Percentiles rank a stretch among this genome's conserved stretches.
Evolutionary conservation across 2,113 vertebrate species (phyloP).

Genomic region (Pontoporia blainvillei): DNA sequence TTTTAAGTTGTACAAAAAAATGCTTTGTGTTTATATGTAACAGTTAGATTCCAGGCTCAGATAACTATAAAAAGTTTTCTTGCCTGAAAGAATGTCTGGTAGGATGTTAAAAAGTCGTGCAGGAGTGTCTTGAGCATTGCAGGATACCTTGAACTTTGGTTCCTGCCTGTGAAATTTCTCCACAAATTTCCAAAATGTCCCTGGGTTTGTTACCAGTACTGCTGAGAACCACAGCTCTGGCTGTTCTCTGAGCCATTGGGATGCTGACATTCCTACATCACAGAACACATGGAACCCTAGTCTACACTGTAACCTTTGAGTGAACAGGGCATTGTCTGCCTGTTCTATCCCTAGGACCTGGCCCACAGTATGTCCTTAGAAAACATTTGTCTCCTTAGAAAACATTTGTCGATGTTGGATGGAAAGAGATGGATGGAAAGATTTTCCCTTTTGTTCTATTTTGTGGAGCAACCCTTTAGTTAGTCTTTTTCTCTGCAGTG

Average conservation of each 20-base stretch:
- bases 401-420: background rate
- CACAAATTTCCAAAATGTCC: background rate
- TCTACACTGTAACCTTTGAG: background rate
- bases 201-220: background rate
- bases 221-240: background rate
- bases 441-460: slow-evolving; percentile 15
- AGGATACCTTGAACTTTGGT: background rate
- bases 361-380: background rate
- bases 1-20: background rate
- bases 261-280: background rate
- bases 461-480: background rate
- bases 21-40: background rate
- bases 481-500: background rate
- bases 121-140: background rate
- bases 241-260: background rate
- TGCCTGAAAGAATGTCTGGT: background rate
- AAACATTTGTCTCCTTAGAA: slow-evolving; percentile 12
- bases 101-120: background rate
- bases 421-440: background rate
- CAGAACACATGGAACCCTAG: background rate
- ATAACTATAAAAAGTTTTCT: background rate
- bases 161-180: background rate
- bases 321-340: background rate
- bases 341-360: background rate
- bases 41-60: background rate